Evolutionary conservation across 2,888 invertebrate species (phyloP).

Genomic region (Rotaria socialis): DNA sequence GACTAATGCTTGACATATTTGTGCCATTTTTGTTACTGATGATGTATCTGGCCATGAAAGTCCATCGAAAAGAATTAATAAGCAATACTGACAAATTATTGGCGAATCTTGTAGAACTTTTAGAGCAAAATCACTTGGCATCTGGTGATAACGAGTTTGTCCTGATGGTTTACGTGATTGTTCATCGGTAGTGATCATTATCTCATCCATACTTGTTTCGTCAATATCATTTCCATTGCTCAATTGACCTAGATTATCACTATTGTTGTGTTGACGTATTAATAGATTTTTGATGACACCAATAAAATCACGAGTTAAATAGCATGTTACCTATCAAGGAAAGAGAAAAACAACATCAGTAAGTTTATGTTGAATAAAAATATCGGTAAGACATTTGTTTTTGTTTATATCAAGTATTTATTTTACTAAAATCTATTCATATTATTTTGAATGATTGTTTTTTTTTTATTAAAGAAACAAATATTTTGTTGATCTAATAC

Average conservation of each 20-base stretch:
- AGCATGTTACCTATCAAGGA: not conserved
- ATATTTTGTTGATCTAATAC: too few species aligned
- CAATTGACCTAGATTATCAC: not conserved
- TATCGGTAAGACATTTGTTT: too few species aligned
- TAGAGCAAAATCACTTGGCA: conserved; percentile 38
- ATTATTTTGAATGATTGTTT: too few species aligned
- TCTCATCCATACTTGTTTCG: conserved; percentile 5
- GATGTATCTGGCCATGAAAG: conserved; percentile 45
- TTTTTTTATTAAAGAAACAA: too few species aligned
- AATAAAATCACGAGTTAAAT: conserved; percentile 27
- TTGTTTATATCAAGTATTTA: too few species aligned
- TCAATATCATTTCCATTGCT: not conserved
- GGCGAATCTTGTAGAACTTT: conserved; percentile 37
- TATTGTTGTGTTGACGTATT: not conserved
- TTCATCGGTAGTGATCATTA: not conserved
- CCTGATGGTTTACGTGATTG: not conserved
- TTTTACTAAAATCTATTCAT: too few species aligned
- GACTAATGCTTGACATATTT: conserved; percentile 30
- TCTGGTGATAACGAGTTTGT: not conserved
- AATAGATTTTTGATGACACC: not conserved
- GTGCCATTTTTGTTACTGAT: conserved; percentile 5
- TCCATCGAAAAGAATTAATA: conserved; percentile 44
- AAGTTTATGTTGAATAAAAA: too few species aligned
- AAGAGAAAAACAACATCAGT: not conserved
- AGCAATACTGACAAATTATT: conserved; percentile 37